phyloP scores from a whole-genome alignment of 2,888 invertebrate species.

The Zeuzera pyrina region DNA sequence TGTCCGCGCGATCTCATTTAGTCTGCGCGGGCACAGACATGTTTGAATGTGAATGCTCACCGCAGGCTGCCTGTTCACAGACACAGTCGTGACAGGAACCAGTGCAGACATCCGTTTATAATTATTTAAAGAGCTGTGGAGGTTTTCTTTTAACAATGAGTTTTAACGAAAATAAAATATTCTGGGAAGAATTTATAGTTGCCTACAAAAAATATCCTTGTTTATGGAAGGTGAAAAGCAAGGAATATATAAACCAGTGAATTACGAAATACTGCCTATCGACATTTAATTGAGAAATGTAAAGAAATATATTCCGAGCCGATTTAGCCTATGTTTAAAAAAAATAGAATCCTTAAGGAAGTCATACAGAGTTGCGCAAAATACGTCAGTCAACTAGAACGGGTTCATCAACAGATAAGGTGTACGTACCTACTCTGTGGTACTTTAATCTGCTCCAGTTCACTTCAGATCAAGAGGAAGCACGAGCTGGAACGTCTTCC shows the following conservation, averaged over 20 bases:
- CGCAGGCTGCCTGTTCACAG: constrained; percentile 1
- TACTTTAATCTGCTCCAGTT: constrained; percentile 1
- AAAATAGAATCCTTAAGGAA: not conserved
- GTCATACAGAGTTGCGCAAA: constrained; percentile 2
- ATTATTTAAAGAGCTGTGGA: too few species aligned
- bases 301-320: not conserved
- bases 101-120: not conserved
- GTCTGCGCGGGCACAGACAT: not conserved
- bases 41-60: constrained; percentile 2
- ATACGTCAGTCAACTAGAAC: constrained; percentile 1
- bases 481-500: constrained; percentile 1
- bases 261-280: too few species aligned
- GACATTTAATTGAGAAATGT: too few species aligned
- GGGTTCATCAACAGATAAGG: constrained; percentile 1
- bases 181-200: too few species aligned
- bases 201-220: too few species aligned
- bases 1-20: not conserved
- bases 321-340: constrained; percentile 1
- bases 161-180: too few species aligned
- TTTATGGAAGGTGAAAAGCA: too few species aligned
- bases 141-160: not conserved
- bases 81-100: constrained; percentile 1
- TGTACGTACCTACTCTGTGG: constrained; percentile 1
- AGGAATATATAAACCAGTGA: too few species aligned
- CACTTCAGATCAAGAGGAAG: constrained; percentile 2